Base-by-base conservation (phyloP, 2,888 invertebrate genomes). In the Anoncus sp. region DNA sequence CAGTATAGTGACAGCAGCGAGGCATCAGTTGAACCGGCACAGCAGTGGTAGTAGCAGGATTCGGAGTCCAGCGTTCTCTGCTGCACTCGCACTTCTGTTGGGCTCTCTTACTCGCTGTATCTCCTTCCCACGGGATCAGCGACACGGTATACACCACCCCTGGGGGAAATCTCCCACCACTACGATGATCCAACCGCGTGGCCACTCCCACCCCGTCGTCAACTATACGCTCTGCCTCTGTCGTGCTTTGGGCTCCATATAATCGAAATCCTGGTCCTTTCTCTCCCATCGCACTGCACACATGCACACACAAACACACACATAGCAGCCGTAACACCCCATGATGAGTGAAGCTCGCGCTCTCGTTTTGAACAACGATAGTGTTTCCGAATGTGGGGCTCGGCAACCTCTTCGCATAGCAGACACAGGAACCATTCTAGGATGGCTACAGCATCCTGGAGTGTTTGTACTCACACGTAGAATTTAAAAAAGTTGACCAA, bases 41-140 rank as follows among this genome's bases (percentile, higher is more conserved):
- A 45, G 22, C 12, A 22, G 20, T 7, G 5, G 51, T 53, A 59
- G 57, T 55, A 20, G 51, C 9, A 47, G 49, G 27, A 51, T 51
- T 43, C 51, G 35, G 31, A 72, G 71, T 62, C 31, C 60, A 72
- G 72, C 60, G 22, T 60, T 53, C 60, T 62, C 67, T 49, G 62
- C 55, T 67, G 62, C 72, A 67, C 77, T 77, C 72, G 62, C 72
- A 72, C 66, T 57, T 77, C 76, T 67, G 72, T 67, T 18, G 31
- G 76, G 63, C 55, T 62, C 55, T 60, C n/a, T 38, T 62, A 57
- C 72, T 72, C 77, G 27, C 62, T 55, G 67, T 73, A 57, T 72
- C 77, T 73, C 67, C 62, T 72, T 77, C 72, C 72, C 67, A 55
- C 72, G 77, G 70, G 77, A 77, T 73, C 69, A 74, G 53, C 38